Conservation (phyloP, 2,888 invertebrate species). For the Sclerodermus sp. region DNA sequence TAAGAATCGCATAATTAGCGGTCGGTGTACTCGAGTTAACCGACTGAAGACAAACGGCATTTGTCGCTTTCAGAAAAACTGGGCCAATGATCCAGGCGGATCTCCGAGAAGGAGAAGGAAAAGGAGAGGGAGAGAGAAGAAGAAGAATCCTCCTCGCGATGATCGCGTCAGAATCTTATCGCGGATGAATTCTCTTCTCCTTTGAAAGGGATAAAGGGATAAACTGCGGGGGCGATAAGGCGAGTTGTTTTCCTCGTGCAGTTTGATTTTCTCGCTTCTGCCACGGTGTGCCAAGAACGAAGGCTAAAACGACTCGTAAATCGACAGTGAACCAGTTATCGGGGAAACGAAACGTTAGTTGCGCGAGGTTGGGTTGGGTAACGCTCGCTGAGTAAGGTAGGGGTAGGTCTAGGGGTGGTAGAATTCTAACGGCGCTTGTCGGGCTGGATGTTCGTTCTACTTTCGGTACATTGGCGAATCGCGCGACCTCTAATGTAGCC, state of each 20-base stretch:
- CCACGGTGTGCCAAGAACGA: conserved; percentile 18
- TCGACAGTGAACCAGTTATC: conserved; percentile 37
- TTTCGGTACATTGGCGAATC: conserved; percentile 24
- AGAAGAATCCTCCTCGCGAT: too few relatives aligned
- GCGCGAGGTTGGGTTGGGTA: conserved; percentile 25
- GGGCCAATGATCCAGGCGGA: too few relatives aligned
- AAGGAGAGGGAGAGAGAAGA: too few relatives aligned
- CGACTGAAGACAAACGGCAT: too few relatives aligned
- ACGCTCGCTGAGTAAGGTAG: conserved; percentile 13
- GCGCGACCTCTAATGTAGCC: conserved; percentile 22
- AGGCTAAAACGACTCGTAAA: conserved; percentile 29
- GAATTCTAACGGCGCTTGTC: conserved; percentile 14
- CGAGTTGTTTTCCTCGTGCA: neutral
- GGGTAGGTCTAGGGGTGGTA: conserved; percentile 14
- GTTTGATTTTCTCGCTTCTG: neutral
- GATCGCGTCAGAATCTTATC: too few relatives aligned
- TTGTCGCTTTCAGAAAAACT: too few relatives aligned
- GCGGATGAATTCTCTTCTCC: too few relatives aligned
- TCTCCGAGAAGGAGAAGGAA: too few relatives aligned
- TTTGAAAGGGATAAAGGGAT: neutral
- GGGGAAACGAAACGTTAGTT: conserved; percentile 40
- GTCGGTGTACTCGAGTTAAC: too few relatives aligned
- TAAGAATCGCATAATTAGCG: too few relatives aligned
- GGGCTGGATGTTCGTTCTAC: conserved; percentile 29
- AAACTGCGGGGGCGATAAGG: conserved; percentile 30